Base-by-base conservation (phyloP, 1,140 invertebrate species). In the Semibalanus balanoides region DNA sequence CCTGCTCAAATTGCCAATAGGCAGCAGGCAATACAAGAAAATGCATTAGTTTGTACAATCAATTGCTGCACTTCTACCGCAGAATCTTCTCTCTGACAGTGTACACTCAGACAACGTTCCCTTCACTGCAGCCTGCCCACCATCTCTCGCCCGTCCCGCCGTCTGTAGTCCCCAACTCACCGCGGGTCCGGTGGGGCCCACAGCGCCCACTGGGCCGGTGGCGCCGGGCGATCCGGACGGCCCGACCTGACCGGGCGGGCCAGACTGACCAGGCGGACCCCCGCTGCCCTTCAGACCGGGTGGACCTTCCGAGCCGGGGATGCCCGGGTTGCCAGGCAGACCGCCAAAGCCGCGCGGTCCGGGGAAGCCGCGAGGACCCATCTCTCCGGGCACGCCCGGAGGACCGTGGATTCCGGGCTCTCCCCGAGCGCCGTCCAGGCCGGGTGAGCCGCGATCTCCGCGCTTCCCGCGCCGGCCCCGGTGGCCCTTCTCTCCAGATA, bases 401-500 rank as follows among this genome's bases (percentile, higher is more conserved):
- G 89, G 83, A 29, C 92, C 92, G 27, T 88, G 84, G 9, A 88
- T 86, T 22, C 92, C 92, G 79, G 91, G 89, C 78, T 93, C 91
- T 69, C 92, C 92, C 74, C 89, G 88, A 78, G 88, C 86, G 0
- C 92, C 92, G 80, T 92, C 91, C 78, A 89, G 87, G 35, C 92
- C 92, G 27, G 88, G 79, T 86, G 87, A 83, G 40, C 92, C 92
- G 76, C 85, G 80, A 81, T 90, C 88, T 14, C 92, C 92, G 31
- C 86, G 81, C 9, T 83, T 80, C 0, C 92, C 92, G 29, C 85
- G 78, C 7, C 82, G 80, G 29, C 92, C 92, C 76, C 91, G 84
- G 81, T 93, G 90, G 25, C 91, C 92, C 84, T 93, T 93, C 80
- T 92, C 90, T 35, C 92, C 92, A 0, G 91, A 89, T 71, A 93